Evolutionary conservation across 2,797 vertebrate species (phyloP).

Genomic region (Trichosurus vulpecula): DNA sequence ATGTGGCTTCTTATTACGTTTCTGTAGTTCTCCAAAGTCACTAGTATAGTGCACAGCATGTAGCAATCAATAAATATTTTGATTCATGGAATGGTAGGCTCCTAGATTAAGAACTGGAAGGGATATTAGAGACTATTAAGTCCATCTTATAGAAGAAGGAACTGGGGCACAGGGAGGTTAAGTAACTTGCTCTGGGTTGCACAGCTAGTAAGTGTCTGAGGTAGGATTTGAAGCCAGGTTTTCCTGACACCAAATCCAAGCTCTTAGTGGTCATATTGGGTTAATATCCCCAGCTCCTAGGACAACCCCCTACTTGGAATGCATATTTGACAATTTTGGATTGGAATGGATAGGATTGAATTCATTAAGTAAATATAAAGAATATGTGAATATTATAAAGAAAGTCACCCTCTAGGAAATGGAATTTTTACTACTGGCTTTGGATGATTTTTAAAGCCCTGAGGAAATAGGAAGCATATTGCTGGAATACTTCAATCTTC

Average conservation of each 20-base stretch:
- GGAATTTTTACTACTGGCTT: background rate
- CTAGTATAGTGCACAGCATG: background rate
- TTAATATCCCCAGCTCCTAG: background rate
- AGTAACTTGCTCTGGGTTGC: background rate
- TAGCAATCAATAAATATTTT: background rate
- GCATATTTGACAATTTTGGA: background rate
- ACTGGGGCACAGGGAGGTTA: background rate
- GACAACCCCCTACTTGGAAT: background rate
- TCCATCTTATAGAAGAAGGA: background rate
- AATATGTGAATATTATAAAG: background rate
- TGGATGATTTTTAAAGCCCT: background rate
- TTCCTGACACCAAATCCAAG: background rate
- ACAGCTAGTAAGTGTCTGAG: background rate
- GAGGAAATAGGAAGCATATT: background rate
- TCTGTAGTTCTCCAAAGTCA: background rate
- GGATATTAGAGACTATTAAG: background rate
- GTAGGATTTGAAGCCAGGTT: background rate
- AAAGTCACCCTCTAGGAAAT: background rate
- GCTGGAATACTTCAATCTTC: background rate
- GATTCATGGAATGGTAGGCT: background rate
- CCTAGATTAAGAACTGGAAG: background rate
- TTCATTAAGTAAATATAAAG: background rate
- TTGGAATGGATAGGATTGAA: background rate
- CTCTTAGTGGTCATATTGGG: background rate
- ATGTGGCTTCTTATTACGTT: background rate